These are phyloP conservation scores for Coleophora flavipennella DNA, from an alignment of 2,888 invertebrate species.

Conservation along the genomic window DNA sequence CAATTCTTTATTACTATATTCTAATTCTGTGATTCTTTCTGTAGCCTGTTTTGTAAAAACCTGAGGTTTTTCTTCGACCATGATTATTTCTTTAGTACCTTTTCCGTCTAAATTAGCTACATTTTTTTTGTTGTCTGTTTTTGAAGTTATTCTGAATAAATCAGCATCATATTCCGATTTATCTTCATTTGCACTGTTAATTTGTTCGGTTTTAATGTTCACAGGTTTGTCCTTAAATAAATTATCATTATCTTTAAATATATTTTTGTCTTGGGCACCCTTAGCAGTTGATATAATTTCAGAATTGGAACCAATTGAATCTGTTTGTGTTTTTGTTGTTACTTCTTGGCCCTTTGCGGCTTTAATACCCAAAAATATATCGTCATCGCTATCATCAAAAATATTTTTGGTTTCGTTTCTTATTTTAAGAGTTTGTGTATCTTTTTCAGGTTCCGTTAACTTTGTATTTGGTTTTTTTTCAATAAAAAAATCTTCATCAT, in stretches of 20 bases:
- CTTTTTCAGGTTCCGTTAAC: constrained; percentile 5
- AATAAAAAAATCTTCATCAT: constrained; percentile 20
- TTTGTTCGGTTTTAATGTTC: constrained; percentile 27
- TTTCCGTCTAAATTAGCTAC: too few species aligned
- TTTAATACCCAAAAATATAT: constrained; percentile 27
- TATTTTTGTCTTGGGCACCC: too few species aligned
- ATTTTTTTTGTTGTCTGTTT: too few species aligned
- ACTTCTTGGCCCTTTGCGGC: not conserved
- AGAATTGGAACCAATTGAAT: too few species aligned
- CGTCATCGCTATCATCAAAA: constrained; percentile 39
- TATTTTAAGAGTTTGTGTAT: constrained; percentile 7
- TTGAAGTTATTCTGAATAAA: constrained; percentile 18
- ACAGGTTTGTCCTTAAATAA: constrained; percentile 6
- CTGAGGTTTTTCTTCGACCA: too few species aligned
- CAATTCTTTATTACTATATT: too few species aligned
- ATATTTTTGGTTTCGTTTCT: constrained; percentile 21
- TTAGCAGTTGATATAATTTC: too few species aligned
- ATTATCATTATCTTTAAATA: constrained; percentile 1
- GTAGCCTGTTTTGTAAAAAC: too few species aligned
- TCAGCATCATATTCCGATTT: constrained; percentile 24
- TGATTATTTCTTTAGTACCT: too few species aligned
- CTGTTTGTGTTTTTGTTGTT: not conserved
- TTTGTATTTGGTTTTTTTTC: not conserved
- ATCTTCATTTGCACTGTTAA: constrained; percentile 44
- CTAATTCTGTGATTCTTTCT: too few species aligned